Percentiles rank a stretch among this genome's conserved stretches.
These are phyloP conservation scores for Clarias gariepinus DNA, from an alignment of 2,113 vertebrate genomes.

Conservation along the genomic window DNA sequence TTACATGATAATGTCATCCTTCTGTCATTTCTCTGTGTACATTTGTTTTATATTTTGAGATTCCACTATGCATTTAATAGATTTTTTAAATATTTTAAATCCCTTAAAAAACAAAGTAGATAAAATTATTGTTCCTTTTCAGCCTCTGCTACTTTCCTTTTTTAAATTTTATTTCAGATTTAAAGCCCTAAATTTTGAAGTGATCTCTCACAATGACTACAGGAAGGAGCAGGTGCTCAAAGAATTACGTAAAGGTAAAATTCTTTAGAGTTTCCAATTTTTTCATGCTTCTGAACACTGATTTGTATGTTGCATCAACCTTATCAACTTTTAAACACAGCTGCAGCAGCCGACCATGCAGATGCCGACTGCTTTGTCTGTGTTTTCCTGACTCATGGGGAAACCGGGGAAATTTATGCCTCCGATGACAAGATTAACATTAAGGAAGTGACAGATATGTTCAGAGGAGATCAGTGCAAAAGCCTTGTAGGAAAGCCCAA, in stretches of 20 bases:
- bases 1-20: neutral
- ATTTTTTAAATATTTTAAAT: no score
- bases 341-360: conserved; percentile 72
- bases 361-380: conserved; percentile 90
- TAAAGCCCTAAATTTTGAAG: conserved; percentile 81
- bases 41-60: no score
- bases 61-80: no score
- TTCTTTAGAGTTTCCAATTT: neutral
- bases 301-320: neutral
- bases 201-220: conserved; percentile 74
- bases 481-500: conserved; percentile 93
- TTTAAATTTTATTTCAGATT: conserved; percentile 64
- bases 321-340: conserved; percentile 62
- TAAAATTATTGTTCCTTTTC: no score
- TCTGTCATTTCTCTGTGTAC: no score
- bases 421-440: conserved; percentile 80
- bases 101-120: no score
- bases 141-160: neutral
- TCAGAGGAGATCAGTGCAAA: conserved; percentile 86
- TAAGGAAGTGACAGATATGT: conserved; percentile 74
- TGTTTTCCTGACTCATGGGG: conserved; percentile 87
- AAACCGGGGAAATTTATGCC: conserved; percentile 80
- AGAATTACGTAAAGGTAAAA: conserved; percentile 76
- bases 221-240: conserved; percentile 69
- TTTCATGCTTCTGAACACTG: neutral